Evolutionary conservation across 2,113 vertebrate genomes (phyloP), one percentile per base, ranked within the genome.

Genomic region (Scartelaos histophorus): DNA sequence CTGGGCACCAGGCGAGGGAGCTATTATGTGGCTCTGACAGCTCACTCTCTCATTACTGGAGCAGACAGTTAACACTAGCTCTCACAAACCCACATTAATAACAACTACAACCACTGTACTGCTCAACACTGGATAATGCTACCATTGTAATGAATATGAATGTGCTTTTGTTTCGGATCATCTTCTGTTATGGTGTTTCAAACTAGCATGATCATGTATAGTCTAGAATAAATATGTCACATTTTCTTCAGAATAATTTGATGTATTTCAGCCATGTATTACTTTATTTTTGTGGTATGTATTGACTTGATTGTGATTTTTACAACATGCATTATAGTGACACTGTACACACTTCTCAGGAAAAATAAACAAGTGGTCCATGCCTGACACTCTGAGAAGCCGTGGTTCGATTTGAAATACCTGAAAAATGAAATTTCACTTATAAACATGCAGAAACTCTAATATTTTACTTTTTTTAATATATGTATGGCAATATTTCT

Each of bases 11-110:
- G 78, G 88, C 91, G 90, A 89, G 92, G 88, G 92, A 92, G 88
- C 88, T 82, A 90, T 93, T 92, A 91, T 91, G 92, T 83, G 79
- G 80, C 79, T 93, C 75, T 93, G 92, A 94, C 92, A 93, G 91
- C 89, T 92, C 85, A 90, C 86, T 90, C 88, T 90, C 89, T 92
- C 87, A 93, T 92, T 92, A 91, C 71, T n/a, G 83, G 82, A 83
- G 81, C 78, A 86, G 87, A 89, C 90, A 87, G 88, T 89, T 88
- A 90, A 83, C 84, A 90, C 74, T 66, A 79, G 53, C 78, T 79
- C 69, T 83, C 79, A 82, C 67, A 79, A 67, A 77, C 69, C 53
- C 70, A 47, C 74, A 85, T 64, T 81, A 88, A 87, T 82, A 77
- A 67, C 76, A 79, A 74, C 75, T 67, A 67, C 51, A 57, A 79